phyloP scores from a whole-genome alignment of 2,113 vertebrate genomes.

The Salminus brasiliensis region DNA sequence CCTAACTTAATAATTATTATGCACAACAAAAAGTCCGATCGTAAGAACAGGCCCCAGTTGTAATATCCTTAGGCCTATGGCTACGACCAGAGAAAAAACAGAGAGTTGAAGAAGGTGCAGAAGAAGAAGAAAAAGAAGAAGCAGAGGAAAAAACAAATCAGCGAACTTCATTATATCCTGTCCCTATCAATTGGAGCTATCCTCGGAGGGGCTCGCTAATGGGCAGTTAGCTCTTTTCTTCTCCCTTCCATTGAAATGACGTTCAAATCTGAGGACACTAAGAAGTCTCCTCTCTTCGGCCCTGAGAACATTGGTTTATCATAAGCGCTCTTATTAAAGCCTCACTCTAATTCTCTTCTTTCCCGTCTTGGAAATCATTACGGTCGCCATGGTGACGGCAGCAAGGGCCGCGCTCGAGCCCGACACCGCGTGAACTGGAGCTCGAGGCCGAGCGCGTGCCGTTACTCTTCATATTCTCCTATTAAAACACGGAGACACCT shows the following conservation, averaged over 20 bases:
- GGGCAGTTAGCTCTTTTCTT: slow-evolving; percentile 61
- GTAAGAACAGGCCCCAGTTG: neutral
- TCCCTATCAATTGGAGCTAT: slow-evolving; percentile 55
- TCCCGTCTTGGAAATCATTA: slow-evolving; percentile 69
- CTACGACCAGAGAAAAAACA: slow-evolving; percentile 19
- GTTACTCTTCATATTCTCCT: slow-evolving; percentile 81
- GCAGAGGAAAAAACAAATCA: too few relatives aligned
- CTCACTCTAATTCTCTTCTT: slow-evolving; percentile 65
- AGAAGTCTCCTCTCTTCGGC: slow-evolving; percentile 46
- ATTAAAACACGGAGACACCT: slow-evolving; percentile 69
- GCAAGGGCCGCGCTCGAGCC: slow-evolving; percentile 55
- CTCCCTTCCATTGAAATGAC: slow-evolving; percentile 51
- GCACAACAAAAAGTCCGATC: too few relatives aligned
- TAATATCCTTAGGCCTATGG: slow-evolving; percentile 31
- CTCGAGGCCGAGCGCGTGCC: slow-evolving; percentile 72
- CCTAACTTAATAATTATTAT: too few relatives aligned
- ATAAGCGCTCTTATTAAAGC: slow-evolving; percentile 65
- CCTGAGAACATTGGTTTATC: slow-evolving; percentile 62
- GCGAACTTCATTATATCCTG: slow-evolving; percentile 58
- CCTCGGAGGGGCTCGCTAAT: slow-evolving; percentile 53
- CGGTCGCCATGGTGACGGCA: slow-evolving; percentile 79
- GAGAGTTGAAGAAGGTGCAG: neutral
- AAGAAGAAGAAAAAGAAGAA: slow-evolving; percentile 52
- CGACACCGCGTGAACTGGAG: slow-evolving; percentile 69
- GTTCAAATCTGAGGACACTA: slow-evolving; percentile 44